Conservation (phyloP, 2,113 vertebrate species). For the Cochlearius cochlearius region DNA sequence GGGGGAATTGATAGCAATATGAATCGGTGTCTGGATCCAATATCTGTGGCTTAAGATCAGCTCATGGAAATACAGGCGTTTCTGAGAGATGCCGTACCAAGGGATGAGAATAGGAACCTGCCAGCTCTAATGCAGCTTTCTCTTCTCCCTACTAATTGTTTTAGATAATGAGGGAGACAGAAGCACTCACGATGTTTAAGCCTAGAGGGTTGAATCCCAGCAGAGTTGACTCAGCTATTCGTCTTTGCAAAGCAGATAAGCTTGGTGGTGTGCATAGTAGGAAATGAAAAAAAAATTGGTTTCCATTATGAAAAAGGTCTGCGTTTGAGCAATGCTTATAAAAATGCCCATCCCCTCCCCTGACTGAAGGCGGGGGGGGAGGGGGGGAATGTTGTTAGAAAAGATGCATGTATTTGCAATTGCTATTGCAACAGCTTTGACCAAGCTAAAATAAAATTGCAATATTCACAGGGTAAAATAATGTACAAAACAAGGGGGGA, state of each 20-base stretch:
- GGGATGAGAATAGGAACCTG: not conserved
- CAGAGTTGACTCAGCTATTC: slow-evolving; percentile 38
- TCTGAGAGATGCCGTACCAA: not conserved
- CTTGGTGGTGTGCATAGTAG: not conserved
- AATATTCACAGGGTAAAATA: not conserved
- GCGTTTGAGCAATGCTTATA: not conserved
- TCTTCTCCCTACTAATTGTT: slow-evolving; percentile 27
- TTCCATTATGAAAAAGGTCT: not conserved
- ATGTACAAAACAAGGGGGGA: not conserved
- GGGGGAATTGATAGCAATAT: not conserved
- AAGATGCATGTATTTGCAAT: not conserved
- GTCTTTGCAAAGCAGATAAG: not conserved
- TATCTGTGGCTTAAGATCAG: not conserved
- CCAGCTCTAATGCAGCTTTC: slow-evolving; percentile 20
- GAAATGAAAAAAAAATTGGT: not conserved
- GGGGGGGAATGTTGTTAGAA: not conserved
- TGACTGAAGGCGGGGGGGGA: no score
- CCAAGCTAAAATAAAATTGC: not conserved
- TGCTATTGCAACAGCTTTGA: not conserved
- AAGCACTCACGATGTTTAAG: slow-evolving; percentile 1
- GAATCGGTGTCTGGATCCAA: not conserved
- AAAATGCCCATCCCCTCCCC: not conserved
- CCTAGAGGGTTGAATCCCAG: slow-evolving; percentile 3
- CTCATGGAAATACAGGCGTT: not conserved
- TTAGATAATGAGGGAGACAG: slow-evolving; percentile 2